Conservation (phyloP, 2,797 vertebrate genomes). For the Babyrousa celebensis region DNA sequence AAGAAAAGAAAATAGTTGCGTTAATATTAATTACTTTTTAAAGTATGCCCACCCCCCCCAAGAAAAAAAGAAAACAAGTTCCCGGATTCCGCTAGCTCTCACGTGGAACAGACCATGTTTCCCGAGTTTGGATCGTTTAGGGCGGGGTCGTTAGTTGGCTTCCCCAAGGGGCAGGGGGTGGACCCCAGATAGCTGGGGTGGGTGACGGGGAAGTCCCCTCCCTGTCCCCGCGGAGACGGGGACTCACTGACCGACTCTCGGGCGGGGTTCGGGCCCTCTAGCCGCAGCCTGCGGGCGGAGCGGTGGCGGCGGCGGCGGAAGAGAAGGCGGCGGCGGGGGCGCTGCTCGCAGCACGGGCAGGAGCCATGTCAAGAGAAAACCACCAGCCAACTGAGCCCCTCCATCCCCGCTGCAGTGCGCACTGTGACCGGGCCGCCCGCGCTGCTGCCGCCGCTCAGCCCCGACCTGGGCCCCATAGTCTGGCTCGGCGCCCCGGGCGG, state of each 20-base stretch:
- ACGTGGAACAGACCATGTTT: slow-evolving; percentile 81
- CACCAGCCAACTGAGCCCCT: slow-evolving; percentile 96
- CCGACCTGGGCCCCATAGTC: slow-evolving; percentile 98
- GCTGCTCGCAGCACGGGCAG: slow-evolving; percentile 91
- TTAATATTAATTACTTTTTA: slow-evolving; percentile 74
- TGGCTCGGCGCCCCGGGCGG: slow-evolving; percentile 88
- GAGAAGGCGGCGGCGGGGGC: slow-evolving; percentile 90
- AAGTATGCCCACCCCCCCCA: slow-evolving; percentile 40
- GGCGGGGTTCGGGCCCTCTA: slow-evolving; percentile 87
- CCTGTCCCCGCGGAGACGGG: slow-evolving; percentile 78
- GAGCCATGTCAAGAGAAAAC: slow-evolving; percentile 99
- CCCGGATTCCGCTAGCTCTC: slow-evolving; percentile 69
- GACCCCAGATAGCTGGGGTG: neutral
- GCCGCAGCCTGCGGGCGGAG: slow-evolving; percentile 92
- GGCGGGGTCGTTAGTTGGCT: slow-evolving; percentile 59
- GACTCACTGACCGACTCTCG: slow-evolving; percentile 83
- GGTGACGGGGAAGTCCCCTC: slow-evolving; percentile 65
- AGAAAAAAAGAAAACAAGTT: neutral
- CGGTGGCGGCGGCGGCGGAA: slow-evolving; percentile 88
- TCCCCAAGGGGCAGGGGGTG: slow-evolving; percentile 54
- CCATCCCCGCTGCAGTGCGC: slow-evolving; percentile 94
- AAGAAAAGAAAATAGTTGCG: slow-evolving; percentile 38
- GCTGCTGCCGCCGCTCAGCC: slow-evolving; percentile 95
- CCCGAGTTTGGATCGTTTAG: slow-evolving; percentile 64
- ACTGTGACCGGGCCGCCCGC: slow-evolving; percentile 92